phyloP scores from a whole-genome alignment of 1,140 invertebrate genomes.

The Akabosia matsudoensis region DNA sequence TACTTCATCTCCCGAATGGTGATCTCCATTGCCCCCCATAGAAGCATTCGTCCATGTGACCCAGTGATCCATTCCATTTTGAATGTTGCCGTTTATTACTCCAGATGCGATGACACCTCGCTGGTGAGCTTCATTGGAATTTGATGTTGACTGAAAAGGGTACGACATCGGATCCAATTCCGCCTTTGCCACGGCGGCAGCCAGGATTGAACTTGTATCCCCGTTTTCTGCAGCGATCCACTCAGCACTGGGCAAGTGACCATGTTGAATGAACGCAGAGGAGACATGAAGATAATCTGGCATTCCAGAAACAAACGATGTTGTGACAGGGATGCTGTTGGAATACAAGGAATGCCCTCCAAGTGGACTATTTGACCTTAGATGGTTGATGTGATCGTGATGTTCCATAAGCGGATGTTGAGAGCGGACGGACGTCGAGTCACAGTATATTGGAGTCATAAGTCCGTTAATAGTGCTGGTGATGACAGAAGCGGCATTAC shows the following conservation, averaged over 20 bases:
- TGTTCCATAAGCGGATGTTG: not conserved
- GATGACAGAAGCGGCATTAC: not conserved
- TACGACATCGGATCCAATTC: slow-evolving; percentile 2
- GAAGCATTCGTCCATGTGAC: not conserved
- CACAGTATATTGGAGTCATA: not conserved
- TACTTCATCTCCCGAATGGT: not conserved
- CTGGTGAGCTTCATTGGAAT: not conserved
- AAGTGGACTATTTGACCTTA: not conserved
- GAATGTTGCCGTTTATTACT: not conserved
- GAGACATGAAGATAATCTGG: not conserved
- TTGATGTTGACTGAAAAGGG: not conserved
- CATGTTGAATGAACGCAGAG: not conserved
- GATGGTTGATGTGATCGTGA: not conserved
- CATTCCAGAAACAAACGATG: not conserved
- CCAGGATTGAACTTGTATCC: not conserved
- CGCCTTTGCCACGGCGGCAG: not conserved
- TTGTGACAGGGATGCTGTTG: not conserved
- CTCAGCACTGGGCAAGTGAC: not conserved
- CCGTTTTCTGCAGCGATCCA: not conserved
- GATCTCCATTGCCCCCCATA: not conserved
- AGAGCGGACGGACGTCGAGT: not conserved
- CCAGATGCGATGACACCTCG: not conserved
- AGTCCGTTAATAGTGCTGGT: not conserved
- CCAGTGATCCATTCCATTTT: not conserved
- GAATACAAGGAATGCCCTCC: not conserved